Evolutionary conservation across 92 coral and sea anemone genomes (phyloP), one percentile per base, ranked within the genome.

Genomic region (Meandrina meandrites): DNA sequence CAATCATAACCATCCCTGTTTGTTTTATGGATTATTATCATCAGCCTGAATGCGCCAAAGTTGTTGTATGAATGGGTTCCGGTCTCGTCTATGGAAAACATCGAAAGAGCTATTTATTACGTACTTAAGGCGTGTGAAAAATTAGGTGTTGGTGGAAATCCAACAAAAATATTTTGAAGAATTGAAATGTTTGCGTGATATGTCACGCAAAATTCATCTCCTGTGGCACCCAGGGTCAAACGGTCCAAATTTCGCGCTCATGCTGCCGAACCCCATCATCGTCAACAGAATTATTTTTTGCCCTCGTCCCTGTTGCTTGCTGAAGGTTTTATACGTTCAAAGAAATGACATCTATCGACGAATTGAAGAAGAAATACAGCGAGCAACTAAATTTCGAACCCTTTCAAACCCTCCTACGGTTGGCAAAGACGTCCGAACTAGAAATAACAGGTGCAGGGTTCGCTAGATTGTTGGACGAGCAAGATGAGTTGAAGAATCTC

Each of bases 401-500:
- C 3, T 78, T 90, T 8, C 91, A 54, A 82, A 84, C 88, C 54
- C 78, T 96, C 6, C 34, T 91, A 4, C 64, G 88, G 21, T 74
- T 92, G 18, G 87, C 91, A 27, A 84, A 88, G 42, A 62, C 91
- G 27, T 54, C 76, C 27, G 86, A 81, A 0, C 54, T 88, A 0
- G 92, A 93, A 35, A 70, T 96, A 48, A 60, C 90, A 12, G 91
- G 90, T 74, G 92, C 78, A 72, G 91, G 67, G 53, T 97, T 97
- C 81, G 99, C 99, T 1, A 21, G 27, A 4, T 76, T 86, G 74
- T 64, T 97, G 92, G 99, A 97, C 86, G 90, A 91, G 10, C 78
- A 73, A 17, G 98, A 97, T 70, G 93, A 93, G 32, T 76, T 97
- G 16, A 91, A 82, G 51, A 82, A 92, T 6, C 66, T 95, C 34